Evolutionary conservation across 2,113 vertebrate genomes (phyloP).

Genomic region (Anhinga rufa): DNA sequence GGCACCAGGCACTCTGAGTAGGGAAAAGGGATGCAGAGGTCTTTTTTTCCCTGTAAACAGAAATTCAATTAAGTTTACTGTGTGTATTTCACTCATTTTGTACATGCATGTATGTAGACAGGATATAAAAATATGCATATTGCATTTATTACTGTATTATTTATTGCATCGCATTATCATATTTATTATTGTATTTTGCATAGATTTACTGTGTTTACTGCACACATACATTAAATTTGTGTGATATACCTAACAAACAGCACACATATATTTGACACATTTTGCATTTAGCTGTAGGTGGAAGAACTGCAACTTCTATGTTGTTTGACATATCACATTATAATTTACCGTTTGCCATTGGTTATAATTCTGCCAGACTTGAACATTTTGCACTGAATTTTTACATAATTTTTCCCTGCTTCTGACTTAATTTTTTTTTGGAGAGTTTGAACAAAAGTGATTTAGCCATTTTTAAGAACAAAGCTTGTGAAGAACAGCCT

Average conservation of each 20-base stretch:
- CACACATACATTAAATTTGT: background rate
- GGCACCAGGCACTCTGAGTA: conserved; percentile 54
- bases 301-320: background rate
- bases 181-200: background rate
- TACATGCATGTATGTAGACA: background rate
- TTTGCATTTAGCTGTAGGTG: background rate
- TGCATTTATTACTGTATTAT: background rate
- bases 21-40: background rate
- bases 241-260: background rate
- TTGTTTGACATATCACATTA: background rate
- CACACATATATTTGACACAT: background rate
- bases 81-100: background rate
- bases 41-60: conserved; percentile 48
- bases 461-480: background rate
- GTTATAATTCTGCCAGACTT: background rate
- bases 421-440: background rate
- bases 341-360: background rate
- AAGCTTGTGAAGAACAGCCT: background rate
- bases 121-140: background rate
- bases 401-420: background rate
- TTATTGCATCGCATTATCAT: background rate
- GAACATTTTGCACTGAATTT: background rate
- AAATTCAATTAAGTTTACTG: background rate
- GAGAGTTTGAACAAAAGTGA: background rate
- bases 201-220: background rate